phyloP scores from a whole-genome alignment of 2,888 invertebrate genomes.

The Dorcus parallelipipedus region DNA sequence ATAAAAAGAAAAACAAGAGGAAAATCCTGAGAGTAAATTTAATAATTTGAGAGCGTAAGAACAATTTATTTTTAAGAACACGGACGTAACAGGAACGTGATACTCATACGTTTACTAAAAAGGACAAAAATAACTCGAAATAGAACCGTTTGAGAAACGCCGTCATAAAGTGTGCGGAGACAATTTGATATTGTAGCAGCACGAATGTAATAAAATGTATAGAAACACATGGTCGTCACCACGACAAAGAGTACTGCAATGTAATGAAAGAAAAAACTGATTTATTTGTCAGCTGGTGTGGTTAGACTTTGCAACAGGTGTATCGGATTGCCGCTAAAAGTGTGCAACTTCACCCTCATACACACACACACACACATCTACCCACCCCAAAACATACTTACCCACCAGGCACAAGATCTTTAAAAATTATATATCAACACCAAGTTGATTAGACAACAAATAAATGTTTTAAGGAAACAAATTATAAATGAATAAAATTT shows the following conservation, averaged over 20 bases:
- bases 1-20: neutral
- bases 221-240: slow-evolving; percentile 26
- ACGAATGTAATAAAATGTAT: slow-evolving; percentile 31
- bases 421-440: too few species aligned
- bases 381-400: neutral
- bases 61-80: too few species aligned
- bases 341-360: slow-evolving; percentile 26
- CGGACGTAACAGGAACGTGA: neutral
- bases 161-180: slow-evolving; percentile 21
- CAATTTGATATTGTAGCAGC: slow-evolving; percentile 27
- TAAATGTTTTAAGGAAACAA: too few species aligned
- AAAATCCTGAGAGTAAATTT: neutral
- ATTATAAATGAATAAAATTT: too few species aligned
- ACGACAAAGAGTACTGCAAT: slow-evolving; percentile 31
- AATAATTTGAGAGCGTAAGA: neutral
- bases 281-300: slow-evolving; percentile 40
- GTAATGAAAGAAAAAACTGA: slow-evolving; percentile 40
- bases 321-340: slow-evolving; percentile 35
- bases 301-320: slow-evolving; percentile 41
- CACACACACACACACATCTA: slow-evolving; percentile 10
- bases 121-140: neutral
- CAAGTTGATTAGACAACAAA: too few species aligned
- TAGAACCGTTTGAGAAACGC: slow-evolving; percentile 9
- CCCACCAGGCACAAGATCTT: neutral
- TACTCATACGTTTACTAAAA: neutral